phyloP scores from a whole-genome alignment of 1,140 invertebrate species.

The Acyrthosiphon pisum region DNA sequence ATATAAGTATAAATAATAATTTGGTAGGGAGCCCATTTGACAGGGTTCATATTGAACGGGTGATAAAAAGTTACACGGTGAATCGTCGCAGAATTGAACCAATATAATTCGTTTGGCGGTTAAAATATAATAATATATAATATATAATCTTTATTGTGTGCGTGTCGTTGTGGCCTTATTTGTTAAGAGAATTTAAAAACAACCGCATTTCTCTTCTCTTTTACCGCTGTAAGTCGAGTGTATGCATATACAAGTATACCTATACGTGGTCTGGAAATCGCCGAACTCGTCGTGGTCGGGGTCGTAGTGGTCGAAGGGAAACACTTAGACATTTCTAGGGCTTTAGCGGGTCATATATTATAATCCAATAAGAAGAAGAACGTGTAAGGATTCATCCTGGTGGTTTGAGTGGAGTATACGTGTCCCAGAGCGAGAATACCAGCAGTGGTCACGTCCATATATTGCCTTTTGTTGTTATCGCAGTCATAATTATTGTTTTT shows the following conservation, averaged over 20 bases:
- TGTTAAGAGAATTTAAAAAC: neutral
- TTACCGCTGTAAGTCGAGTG: neutral
- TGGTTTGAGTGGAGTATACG: neutral
- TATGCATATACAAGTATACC: too few relatives aligned
- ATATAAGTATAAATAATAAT: neutral
- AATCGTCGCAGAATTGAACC: neutral
- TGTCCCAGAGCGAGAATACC: neutral
- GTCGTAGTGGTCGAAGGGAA: neutral
- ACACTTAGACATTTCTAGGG: conserved; percentile 32
- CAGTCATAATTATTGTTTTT: neutral
- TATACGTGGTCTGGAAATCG: neutral
- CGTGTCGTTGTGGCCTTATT: neutral
- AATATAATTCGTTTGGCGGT: neutral
- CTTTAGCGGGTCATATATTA: neutral
- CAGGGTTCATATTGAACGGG: neutral
- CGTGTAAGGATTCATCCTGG: conserved; percentile 21
- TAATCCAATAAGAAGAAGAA: conserved; percentile 41
- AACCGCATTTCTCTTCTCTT: neutral
- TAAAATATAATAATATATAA: conserved; percentile 1
- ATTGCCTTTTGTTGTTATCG: neutral
- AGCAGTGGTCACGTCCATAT: neutral
- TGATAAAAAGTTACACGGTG: neutral
- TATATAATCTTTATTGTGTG: neutral
- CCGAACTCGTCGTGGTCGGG: neutral
- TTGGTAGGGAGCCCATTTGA: neutral